Base-by-base conservation (phyloP, 2,888 invertebrate genomes). In the Cosmopolites sordidus region DNA sequence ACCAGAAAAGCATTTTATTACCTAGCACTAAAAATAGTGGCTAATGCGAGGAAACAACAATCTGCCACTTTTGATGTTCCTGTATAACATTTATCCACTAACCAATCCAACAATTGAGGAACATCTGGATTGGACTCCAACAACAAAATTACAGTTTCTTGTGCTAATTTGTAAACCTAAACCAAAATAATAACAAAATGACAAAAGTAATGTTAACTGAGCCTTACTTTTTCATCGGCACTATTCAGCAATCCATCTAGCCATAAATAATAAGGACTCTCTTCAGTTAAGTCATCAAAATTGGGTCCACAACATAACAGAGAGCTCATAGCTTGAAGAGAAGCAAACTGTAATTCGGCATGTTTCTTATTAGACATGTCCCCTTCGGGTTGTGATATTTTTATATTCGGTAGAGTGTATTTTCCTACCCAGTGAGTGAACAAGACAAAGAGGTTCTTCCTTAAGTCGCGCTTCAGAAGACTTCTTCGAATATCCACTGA, bases 41-140 rank as follows among this genome's bases (percentile, higher is more conserved):
- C 94, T 47, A 99, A 79, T 2, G 97, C 95, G 70, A 92, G 82
- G 73, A 99, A 99, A 72, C 98, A 98, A 1, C 94, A 92, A 73
- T 97, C 96, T 1, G 97, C 95, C 33, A 97, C 92, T 60, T 89
- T 84, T 1, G 89, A 86, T 5, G 86, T 76, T 4, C 94, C 94
- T 0, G 95, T 98, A 74, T 94, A 99, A 74, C 99, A 99, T 51
- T 94, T 86, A 77, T 97, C 95, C 43, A 99, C 94, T 1, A 95
- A 89, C 98, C 98, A 99, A 75, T 99, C 99, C 40, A 99, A 77
- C 46, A 99, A 76, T 3, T 89, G 83, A 0, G 92, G 90, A 61
- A 90, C 88, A 71, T 95, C 95, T 0, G 94, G 90, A 76, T 96
- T 99, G 67, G 92, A 92, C 74, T 99, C 97, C 60, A 99, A 76